Evolutionary conservation across 2,888 invertebrate genomes (phyloP), one percentile per base, ranked within the genome.

Genomic region (Synanthedon andrenaeformis): DNA sequence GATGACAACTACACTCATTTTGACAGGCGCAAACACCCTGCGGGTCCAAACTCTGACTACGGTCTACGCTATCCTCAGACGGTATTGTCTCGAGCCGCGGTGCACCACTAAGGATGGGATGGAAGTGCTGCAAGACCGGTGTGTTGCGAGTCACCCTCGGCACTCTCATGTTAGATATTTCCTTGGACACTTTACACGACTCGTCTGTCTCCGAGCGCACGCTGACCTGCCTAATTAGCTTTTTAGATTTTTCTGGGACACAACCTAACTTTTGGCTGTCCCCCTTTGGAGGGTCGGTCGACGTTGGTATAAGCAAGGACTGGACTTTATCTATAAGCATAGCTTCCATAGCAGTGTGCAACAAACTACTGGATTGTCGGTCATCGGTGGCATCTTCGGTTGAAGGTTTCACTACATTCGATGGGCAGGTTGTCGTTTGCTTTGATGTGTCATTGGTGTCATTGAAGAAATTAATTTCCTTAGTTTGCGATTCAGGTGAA

Each of bases 61-160:
- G 72, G 60, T 81, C 79, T 61, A 79, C 58, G 70, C 77, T 76
- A 63, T 67, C 74, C 61, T 83, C 84, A 53, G 85, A 87, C 61
- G 81, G 85, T 66, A 85, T 86, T 72, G 83, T 82, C 59, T 82
- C 86, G 79, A 86, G 61, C 49, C 60, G 59, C 35, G 66, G 72
- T 57, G 70, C 63, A 54, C 79, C 80, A 59, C 82, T 80, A 66
- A 78, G 75, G 63, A 79, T 67, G 58, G 78, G 77, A 66, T 83
- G 82, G 59, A 82, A 74, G 62, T 79, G 74, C 68, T 80, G 78
- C 58, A 81, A 68, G 56, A 79, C 68, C 54, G 82, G 78, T 57
- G 71, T 61, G 59, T 62, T 67, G 52, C 56, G 62, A 59, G 71
- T 73, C 69, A 72, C 61, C 65, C 73, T 72, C 65, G 75, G 63